phyloP scores from a whole-genome alignment of 2,797 vertebrate genomes.

The Pseudochirops corinnae region DNA sequence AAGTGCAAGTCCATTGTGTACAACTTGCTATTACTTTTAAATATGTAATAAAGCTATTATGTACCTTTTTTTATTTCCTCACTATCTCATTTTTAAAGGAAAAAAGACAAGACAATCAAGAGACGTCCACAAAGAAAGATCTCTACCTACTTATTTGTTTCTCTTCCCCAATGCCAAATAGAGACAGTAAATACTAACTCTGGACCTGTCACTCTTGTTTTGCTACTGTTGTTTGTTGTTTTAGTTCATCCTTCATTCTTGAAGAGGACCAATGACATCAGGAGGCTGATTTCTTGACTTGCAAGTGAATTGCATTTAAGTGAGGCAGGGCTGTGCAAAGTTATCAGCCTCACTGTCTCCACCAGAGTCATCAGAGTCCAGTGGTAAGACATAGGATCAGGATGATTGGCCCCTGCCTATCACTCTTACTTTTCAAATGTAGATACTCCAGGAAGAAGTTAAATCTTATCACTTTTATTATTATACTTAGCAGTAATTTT shows the following conservation, averaged over 20 bases:
- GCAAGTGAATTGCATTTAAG: neutral
- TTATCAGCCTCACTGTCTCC: neutral
- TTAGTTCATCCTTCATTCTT: neutral
- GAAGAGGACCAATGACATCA: too few species aligned
- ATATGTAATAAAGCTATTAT: neutral
- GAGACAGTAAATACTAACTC: neutral
- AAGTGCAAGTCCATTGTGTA: neutral
- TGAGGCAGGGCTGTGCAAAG: neutral
- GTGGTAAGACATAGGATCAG: neutral
- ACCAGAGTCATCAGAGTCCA: neutral
- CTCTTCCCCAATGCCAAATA: neutral
- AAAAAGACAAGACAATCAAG: neutral
- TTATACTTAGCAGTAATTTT: neutral
- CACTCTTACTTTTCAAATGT: neutral
- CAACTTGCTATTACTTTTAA: neutral
- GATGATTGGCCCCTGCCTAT: neutral
- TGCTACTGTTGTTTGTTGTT: neutral
- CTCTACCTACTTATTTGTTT: neutral
- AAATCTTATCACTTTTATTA: neutral
- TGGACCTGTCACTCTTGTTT: neutral
- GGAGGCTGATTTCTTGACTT: neutral
- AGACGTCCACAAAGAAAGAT: neutral
- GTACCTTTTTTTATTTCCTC: neutral
- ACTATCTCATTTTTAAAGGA: neutral
- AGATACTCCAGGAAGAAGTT: neutral